A percentile compares a stretch with the other conserved stretches of the same genome.
These are phyloP conservation scores for Anhinga rufa DNA, from an alignment of 2,113 vertebrate genomes.

Conservation along the genomic window DNA sequence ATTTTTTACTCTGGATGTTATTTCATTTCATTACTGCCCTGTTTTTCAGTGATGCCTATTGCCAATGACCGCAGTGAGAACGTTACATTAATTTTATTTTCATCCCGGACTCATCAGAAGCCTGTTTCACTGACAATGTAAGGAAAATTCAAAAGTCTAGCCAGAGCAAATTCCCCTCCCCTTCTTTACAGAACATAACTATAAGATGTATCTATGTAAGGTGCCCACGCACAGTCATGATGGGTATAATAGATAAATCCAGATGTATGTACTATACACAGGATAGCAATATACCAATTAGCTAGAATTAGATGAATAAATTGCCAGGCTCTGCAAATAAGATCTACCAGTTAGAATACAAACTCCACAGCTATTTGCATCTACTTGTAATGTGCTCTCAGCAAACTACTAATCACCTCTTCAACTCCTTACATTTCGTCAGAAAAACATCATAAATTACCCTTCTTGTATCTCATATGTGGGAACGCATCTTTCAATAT, in stretches of 20 bases:
- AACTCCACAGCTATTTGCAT: not conserved
- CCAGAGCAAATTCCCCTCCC: not conserved
- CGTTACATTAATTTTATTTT: not conserved
- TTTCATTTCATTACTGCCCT: not conserved
- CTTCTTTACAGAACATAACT: not conserved
- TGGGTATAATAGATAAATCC: not conserved
- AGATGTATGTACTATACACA: not conserved
- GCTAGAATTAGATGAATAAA: not conserved
- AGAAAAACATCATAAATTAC: not conserved
- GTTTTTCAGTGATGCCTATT: not conserved
- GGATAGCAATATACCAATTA: constrained; percentile 6
- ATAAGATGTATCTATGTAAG: not conserved
- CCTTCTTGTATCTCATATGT: not conserved
- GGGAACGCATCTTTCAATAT: not conserved
- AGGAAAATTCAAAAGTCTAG: not conserved
- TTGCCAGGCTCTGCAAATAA: not conserved
- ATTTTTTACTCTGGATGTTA: not conserved
- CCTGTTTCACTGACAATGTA: not conserved
- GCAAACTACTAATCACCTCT: not conserved
- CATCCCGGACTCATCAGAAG: not conserved
- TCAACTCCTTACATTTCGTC: not conserved
- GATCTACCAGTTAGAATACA: not conserved
- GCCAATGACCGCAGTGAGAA: not conserved
- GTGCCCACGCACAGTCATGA: not conserved
- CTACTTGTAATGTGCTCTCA: not conserved